Base-by-base conservation (phyloP, 2,888 invertebrate species). In the Dasypogon diadema region DNA sequence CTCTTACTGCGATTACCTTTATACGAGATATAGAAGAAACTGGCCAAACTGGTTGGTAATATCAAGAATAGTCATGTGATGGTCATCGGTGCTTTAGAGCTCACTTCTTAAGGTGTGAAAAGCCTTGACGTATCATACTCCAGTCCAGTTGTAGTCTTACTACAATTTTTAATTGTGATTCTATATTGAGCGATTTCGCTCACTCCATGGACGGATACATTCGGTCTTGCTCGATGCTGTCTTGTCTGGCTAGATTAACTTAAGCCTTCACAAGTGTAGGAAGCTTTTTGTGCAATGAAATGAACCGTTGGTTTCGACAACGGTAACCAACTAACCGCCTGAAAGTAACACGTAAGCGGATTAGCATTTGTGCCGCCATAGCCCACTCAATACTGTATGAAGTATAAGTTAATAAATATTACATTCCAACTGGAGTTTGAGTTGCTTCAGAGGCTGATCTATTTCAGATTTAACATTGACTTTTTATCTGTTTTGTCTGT, bases 221-320 rank as follows among this genome's bases (percentile, higher is more conserved):
- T 2, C 5, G 34, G 6, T 30, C 42, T 12, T 42, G 42, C n/a
- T 42, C 30, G n/a, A 42, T 12, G 42, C n/a, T 12, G n/a, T 42
- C 12, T 42, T 42, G 42, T 12, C 12, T 12, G 37, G 37, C 60
- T 37, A 42, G 60, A 60, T 60, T 42, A 34, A 37, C 12, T 4
- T 21, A 30, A 58, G 16, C 58, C 58, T 58, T 1, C 65, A n/a
- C 46, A 21, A 24, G 24, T 65, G 46, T 65, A 65, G 65, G 65
- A 65, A 65, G 65, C 65, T 65, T 65, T 65, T 65, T 65, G 37
- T 54, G 70, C 54, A 70, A 51, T 70, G 54, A 18, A 51, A 54
- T 70, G 56, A 75, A 75, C 75, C 75, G 75, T 75, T 75, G 75
- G 56, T 54, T 75, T 46, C 21, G 54, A 16, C 56, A 75, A 75